These are phyloP conservation scores for Mesorhabditis spiculigera DNA, from an alignment of 2,888 invertebrate species.

Conservation along the genomic window DNA sequence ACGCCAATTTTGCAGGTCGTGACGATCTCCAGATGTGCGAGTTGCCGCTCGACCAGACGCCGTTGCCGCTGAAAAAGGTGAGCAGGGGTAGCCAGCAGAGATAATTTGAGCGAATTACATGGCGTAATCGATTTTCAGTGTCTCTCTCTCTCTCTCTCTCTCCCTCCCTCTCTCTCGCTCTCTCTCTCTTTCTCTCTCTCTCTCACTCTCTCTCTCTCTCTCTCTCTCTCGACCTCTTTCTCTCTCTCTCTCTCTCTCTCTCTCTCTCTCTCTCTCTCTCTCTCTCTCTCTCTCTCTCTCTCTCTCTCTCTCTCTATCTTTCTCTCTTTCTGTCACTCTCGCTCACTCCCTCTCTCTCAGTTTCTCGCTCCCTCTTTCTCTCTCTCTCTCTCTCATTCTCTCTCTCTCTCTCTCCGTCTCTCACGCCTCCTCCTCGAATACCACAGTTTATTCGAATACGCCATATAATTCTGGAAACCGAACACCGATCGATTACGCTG, in stretches of 20 bases:
- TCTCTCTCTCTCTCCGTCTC: slow-evolving; percentile 9
- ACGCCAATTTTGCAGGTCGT: slow-evolving; percentile 74
- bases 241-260: too few relatives aligned
- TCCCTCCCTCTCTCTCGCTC: too few relatives aligned
- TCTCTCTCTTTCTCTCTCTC: slow-evolving; percentile 6
- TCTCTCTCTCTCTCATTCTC: neutral
- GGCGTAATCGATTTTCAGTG: neutral
- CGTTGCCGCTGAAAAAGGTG: slow-evolving; percentile 68
- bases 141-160: neutral
- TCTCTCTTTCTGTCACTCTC: too few relatives aligned
- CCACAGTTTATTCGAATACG: too few relatives aligned
- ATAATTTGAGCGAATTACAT: neutral
- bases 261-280: slow-evolving; percentile 10
- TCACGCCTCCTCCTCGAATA: too few relatives aligned
- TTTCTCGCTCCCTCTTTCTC: too few relatives aligned
- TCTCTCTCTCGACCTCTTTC: too few relatives aligned
- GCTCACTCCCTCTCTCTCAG: too few relatives aligned
- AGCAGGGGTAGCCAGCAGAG: neutral
- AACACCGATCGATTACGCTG: too few relatives aligned
- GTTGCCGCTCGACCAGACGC: slow-evolving; percentile 89
- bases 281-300: slow-evolving; percentile 4
- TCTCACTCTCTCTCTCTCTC: slow-evolving; percentile 3
- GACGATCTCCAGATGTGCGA: slow-evolving; percentile 99
- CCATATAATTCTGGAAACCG: too few relatives aligned
- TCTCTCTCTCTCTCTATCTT: too few relatives aligned